Evolutionary conservation across 2,113 vertebrate species (phyloP).

Genomic region (Ophthalmotilapia sp.): DNA sequence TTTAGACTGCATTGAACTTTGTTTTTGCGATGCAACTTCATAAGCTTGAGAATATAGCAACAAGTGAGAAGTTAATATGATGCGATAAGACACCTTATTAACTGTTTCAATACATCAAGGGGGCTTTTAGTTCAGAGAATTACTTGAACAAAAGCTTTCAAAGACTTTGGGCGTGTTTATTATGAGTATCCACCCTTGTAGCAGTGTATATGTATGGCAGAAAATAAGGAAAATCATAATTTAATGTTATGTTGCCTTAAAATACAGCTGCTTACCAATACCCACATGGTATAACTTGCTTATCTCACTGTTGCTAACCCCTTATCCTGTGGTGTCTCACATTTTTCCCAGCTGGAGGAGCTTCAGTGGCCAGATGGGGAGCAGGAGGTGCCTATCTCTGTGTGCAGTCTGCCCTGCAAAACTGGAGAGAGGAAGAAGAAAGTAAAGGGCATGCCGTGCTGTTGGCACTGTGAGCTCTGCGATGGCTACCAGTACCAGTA

Average conservation of each 20-base stretch:
- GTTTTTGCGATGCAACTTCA: not conserved
- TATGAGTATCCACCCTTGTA: not conserved
- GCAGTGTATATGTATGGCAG: not conserved
- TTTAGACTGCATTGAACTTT: not conserved
- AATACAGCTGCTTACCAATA: not conserved
- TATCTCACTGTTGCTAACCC: not conserved
- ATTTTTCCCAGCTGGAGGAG: constrained; percentile 62
- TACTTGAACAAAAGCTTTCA: not conserved
- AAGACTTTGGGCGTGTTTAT: not conserved
- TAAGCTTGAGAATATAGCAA: not conserved
- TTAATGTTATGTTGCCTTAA: not conserved
- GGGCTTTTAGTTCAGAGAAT: not conserved
- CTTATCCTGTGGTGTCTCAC: constrained; percentile 1
- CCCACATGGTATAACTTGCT: not conserved
- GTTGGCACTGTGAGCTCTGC: constrained; percentile 69
- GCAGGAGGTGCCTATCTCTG: constrained; percentile 63
- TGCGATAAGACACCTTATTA: not conserved
- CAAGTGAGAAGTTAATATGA: not conserved
- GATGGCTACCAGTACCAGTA: constrained; percentile 70
- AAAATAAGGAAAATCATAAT: not conserved
- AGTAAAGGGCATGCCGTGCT: constrained; percentile 70
- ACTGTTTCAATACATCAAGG: not conserved
- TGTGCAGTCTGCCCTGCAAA: constrained; percentile 68
- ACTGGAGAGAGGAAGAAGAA: constrained; percentile 68
- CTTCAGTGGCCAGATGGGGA: constrained; percentile 68